Percentiles rank a stretch among this genome's conserved stretches.
phyloP scores from a whole-genome alignment of 2,888 invertebrate genomes.

The Lymantria monacha region DNA sequence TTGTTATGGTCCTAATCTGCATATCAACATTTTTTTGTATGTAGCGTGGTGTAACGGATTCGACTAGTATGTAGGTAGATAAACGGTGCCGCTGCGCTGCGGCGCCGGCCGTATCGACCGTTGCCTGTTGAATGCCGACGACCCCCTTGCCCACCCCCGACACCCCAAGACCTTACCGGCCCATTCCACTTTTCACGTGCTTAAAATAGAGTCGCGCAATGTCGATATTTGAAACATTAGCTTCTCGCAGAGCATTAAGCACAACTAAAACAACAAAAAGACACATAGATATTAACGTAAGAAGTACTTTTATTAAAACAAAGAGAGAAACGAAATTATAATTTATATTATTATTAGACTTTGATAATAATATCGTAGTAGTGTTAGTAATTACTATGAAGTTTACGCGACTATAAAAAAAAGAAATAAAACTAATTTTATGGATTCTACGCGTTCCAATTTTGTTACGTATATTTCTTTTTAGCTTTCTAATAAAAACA shows the following conservation, averaged over 20 bases:
- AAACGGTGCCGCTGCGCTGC: constrained; percentile 61
- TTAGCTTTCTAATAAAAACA: no score
- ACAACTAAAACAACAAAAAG: constrained; percentile 35
- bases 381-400: no score
- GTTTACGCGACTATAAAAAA: no score
- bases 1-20: neutral
- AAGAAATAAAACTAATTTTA: no score
- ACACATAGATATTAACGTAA: constrained; percentile 22
- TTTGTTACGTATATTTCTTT: no score
- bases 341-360: no score
- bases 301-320: neutral
- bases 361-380: no score
- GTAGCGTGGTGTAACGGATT: constrained; percentile 32
- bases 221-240: constrained; percentile 78
- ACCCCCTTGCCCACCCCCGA: constrained; percentile 48
- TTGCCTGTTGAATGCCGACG: constrained; percentile 79
- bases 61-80: constrained; percentile 50
- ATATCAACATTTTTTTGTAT: neutral
- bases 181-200: constrained; percentile 75
- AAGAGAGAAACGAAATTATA: no score
- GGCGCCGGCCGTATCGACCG: constrained; percentile 76
- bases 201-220: constrained; percentile 78
- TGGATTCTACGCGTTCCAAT: no score
- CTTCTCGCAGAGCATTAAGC: constrained; percentile 61
- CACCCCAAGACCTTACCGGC: constrained; percentile 58